Percentiles rank a stretch among this genome's conserved stretches.
These are phyloP conservation scores for Formicarius rufipectus DNA, from an alignment of 2,113 vertebrate genomes.

Conservation along the genomic window DNA sequence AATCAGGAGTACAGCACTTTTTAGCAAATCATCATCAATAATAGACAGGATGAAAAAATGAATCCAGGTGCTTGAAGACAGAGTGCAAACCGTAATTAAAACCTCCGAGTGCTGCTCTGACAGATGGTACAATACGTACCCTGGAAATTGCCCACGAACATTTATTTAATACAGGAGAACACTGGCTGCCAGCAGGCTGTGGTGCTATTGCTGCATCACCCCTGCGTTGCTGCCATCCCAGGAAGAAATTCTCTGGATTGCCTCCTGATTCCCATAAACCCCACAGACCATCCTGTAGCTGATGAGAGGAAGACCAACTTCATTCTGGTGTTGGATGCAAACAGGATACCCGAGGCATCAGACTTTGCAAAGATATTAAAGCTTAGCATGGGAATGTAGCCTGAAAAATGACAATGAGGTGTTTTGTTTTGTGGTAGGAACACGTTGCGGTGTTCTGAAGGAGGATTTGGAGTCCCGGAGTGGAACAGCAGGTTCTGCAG, in stretches of 20 bases:
- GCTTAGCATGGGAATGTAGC: neutral
- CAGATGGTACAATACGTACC: conserved; percentile 54
- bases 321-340: neutral
- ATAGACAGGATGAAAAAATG: conserved; percentile 22
- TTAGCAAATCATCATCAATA: conserved; percentile 34
- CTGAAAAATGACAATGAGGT: neutral
- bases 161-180: neutral
- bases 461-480: neutral
- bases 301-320: neutral
- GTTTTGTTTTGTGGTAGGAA: neutral
- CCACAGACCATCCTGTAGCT: neutral
- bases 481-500: neutral
- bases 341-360: neutral
- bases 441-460: neutral
- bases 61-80: conserved; percentile 57
- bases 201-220: neutral
- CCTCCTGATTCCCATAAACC: neutral
- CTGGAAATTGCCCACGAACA: conserved; percentile 43
- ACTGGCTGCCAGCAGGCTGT: conserved; percentile 9
- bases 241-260: neutral
- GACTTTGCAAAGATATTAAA: neutral
- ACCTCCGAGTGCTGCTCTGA: conserved; percentile 36
- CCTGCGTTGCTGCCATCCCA: neutral
- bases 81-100: conserved; percentile 60
- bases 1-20: neutral